Evolutionary conservation across 2,797 vertebrate species (phyloP).

Genomic region (Podarcis lilfordi): DNA sequence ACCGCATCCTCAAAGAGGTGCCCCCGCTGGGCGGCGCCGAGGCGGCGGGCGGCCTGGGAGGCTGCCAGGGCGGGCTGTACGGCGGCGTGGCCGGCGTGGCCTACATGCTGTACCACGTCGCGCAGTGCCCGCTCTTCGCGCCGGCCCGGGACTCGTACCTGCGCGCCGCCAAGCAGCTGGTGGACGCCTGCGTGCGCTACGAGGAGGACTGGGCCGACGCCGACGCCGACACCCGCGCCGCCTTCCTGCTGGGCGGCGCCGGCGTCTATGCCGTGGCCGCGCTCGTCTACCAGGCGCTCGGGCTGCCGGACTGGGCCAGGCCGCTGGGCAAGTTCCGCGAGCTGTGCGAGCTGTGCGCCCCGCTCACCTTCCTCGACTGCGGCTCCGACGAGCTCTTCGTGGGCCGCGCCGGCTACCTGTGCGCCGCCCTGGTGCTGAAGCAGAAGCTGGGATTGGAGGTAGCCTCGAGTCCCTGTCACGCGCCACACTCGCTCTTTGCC

Average conservation of each 20-base stretch:
- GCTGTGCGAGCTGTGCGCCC: slow-evolving; percentile 84
- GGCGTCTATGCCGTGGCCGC: slow-evolving; percentile 88
- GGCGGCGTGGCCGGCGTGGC: slow-evolving; percentile 87
- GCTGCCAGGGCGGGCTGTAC: slow-evolving; percentile 85
- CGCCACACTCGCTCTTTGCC: background rate
- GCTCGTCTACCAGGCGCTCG: slow-evolving; percentile 85
- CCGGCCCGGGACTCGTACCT: slow-evolving; percentile 81
- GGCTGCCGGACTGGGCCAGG: slow-evolving; percentile 82
- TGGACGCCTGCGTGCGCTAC: slow-evolving; percentile 81
- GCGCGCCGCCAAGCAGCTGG: slow-evolving; percentile 83
- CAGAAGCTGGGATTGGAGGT: slow-evolving; percentile 90
- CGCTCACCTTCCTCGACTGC: slow-evolving; percentile 86
- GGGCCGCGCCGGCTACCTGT: slow-evolving; percentile 89
- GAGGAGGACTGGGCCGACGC: slow-evolving; percentile 82
- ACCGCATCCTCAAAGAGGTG: slow-evolving; percentile 82
- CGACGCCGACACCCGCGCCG: slow-evolving; percentile 84
- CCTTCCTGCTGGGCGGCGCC: slow-evolving; percentile 87
- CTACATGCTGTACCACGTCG: slow-evolving; percentile 88
- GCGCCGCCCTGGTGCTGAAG: slow-evolving; percentile 86
- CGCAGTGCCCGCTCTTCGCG: slow-evolving; percentile 84
- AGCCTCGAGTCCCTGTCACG: slow-evolving; percentile 50
- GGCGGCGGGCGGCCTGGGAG: slow-evolving; percentile 65
- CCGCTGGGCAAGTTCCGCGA: slow-evolving; percentile 85
- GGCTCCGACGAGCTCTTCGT: slow-evolving; percentile 92
- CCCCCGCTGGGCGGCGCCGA: slow-evolving; percentile 67